These are phyloP conservation scores for Noctua janthe DNA, from an alignment of 2,888 invertebrate genomes.

Conservation along the genomic window DNA sequence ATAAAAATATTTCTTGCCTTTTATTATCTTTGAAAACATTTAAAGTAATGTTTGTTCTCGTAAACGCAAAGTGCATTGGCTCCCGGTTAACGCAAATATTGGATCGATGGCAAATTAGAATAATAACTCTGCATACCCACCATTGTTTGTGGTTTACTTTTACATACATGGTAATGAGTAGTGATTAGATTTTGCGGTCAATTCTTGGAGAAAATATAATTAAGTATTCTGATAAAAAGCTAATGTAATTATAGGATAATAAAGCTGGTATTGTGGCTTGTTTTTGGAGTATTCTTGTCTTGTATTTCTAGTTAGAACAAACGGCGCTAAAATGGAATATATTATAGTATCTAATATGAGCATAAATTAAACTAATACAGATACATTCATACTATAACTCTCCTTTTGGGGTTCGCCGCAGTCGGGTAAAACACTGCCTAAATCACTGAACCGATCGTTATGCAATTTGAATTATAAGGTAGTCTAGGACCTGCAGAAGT, in stretches of 20 bases:
- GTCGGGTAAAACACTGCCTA: no score
- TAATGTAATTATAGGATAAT: neutral
- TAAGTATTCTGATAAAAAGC: neutral
- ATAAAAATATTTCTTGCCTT: slow-evolving; percentile 41
- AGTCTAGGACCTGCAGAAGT: no score
- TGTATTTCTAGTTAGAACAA: neutral
- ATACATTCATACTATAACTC: no score
- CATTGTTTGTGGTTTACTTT: slow-evolving; percentile 32
- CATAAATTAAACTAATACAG: no score
- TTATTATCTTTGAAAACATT: slow-evolving; percentile 56
- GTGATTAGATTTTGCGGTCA: no score
- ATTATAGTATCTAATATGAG: no score
- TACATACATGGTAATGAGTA: no score
- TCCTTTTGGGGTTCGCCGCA: no score
- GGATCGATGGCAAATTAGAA: slow-evolving; percentile 59
- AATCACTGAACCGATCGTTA: no score
- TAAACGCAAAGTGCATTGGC: slow-evolving; percentile 66
- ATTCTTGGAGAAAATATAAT: neutral
- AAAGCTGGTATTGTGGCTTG: rapidly evolving
- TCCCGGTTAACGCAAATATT: slow-evolving; percentile 61
- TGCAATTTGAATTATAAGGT: no score
- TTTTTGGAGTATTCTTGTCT: neutral
- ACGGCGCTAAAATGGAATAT: neutral
- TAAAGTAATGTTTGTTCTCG: slow-evolving; percentile 55
- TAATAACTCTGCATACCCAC: slow-evolving; percentile 38